These are phyloP conservation scores for Vollenhovia emeryi DNA, from an alignment of 1,140 invertebrate genomes.

Conservation along the genomic window DNA sequence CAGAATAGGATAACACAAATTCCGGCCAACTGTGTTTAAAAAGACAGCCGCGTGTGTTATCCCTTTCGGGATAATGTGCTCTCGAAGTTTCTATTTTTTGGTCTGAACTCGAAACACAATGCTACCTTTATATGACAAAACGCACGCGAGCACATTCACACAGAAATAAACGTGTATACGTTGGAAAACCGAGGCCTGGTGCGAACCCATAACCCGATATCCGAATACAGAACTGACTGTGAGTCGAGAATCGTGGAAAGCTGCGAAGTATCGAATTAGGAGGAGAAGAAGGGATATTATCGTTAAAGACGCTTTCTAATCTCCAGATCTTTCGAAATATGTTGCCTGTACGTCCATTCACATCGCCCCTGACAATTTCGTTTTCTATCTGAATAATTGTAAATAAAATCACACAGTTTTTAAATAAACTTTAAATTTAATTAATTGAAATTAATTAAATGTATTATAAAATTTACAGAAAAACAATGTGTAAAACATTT, in stretches of 20 bases:
- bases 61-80: neutral
- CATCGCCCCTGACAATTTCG: neutral
- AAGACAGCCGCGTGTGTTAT: neutral
- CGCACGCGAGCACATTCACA: slow-evolving; percentile 14
- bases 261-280: slow-evolving; percentile 40
- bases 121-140: slow-evolving; percentile 63
- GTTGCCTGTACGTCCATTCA: neutral
- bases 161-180: slow-evolving; percentile 42
- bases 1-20: neutral
- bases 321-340: neutral
- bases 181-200: slow-evolving; percentile 63
- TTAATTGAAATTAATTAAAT: neutral
- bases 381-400: neutral
- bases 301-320: slow-evolving; percentile 44
- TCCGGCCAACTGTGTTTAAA: neutral
- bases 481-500: neutral
- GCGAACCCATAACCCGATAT: slow-evolving; percentile 73
- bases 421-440: slow-evolving; percentile 1
- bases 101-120: slow-evolving; percentile 63
- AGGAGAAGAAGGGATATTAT: neutral
- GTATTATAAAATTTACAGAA: neutral
- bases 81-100: slow-evolving; percentile 5
- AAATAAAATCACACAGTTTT: neutral
- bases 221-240: slow-evolving; percentile 76
- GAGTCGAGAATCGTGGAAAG: slow-evolving; percentile 65